These are phyloP conservation scores for Gypaetus barbatus DNA, from an alignment of 2,797 vertebrate species.

Conservation along the genomic window DNA sequence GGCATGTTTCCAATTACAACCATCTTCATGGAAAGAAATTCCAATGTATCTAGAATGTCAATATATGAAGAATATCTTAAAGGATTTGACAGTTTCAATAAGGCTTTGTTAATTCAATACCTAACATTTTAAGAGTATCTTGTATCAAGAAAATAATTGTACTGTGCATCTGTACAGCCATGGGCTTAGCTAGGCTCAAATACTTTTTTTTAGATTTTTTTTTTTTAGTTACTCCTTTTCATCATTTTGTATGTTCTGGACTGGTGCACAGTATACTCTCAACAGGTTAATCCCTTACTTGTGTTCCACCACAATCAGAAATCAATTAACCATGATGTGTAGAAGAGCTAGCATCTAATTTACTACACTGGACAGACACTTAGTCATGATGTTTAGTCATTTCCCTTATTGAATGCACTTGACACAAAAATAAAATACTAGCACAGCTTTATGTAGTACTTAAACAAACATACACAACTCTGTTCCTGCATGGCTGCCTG, in stretches of 20 bases:
- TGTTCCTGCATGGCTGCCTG: not conserved
- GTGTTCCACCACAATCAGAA: slow-evolving; percentile 38
- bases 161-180: not conserved
- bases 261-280: not conserved
- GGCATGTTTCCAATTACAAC: slow-evolving; percentile 41
- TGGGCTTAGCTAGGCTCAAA: not conserved
- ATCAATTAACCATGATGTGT: slow-evolving; percentile 16
- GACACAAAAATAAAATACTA: not conserved
- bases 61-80: slow-evolving; percentile 1
- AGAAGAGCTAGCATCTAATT: slow-evolving; percentile 23
- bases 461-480: not conserved
- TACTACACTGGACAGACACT: slow-evolving; percentile 45
- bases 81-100: not conserved
- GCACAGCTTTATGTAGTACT: not conserved
- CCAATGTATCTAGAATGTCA: not conserved
- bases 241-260: slow-evolving; percentile 1
- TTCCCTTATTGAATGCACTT: slow-evolving; percentile 21
- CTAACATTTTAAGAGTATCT: slow-evolving; percentile 30
- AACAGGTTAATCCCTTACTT: slow-evolving; percentile 41
- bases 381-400: slow-evolving; percentile 39
- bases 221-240: not conserved
- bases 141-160: not conserved
- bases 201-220: not conserved
- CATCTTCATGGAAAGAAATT: slow-evolving; percentile 18
- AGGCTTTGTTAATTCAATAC: slow-evolving; percentile 38